These are phyloP conservation scores for Arothron firmamentum DNA, from an alignment of 2,113 vertebrate genomes.

Conservation along the genomic window DNA sequence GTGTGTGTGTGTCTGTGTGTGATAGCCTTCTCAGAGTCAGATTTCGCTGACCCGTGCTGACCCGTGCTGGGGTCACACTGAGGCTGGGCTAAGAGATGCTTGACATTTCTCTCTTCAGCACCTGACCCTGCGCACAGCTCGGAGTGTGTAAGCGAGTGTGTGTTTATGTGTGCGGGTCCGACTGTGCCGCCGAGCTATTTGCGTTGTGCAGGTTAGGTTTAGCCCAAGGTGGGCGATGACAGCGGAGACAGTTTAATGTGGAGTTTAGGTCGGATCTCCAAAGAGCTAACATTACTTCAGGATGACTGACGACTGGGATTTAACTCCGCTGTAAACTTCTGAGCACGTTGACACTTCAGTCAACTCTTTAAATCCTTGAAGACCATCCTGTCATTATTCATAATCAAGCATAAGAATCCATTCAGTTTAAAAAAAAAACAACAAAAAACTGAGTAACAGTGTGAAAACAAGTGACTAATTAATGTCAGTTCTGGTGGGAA, in stretches of 20 bases:
- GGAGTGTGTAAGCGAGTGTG: constrained; percentile 14
- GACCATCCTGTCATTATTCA: background rate
- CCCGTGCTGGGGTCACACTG: constrained; percentile 44
- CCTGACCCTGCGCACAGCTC: constrained; percentile 45
- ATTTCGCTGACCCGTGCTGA: constrained; percentile 51
- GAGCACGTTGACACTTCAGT: background rate
- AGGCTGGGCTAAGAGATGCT: constrained; percentile 64
- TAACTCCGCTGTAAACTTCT: background rate
- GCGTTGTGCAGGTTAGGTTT: background rate
- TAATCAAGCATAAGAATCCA: background rate
- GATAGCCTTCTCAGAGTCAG: constrained; percentile 43
- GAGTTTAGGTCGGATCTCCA: background rate
- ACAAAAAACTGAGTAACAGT: background rate
- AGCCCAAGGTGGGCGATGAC: constrained; percentile 4
- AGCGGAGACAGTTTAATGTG: constrained; percentile 17
- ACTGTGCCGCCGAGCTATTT: background rate
- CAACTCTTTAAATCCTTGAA: background rate
- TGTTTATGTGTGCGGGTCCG: background rate
- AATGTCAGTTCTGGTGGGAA: too few relatives aligned
- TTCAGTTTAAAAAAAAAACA: background rate
- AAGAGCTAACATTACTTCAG: background rate
- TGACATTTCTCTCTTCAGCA: constrained; percentile 53
- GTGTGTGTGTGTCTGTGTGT: constrained; percentile 28
- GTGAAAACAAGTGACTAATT: too few relatives aligned
- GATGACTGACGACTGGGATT: background rate